Evolutionary conservation across 1,140 invertebrate genomes (phyloP).

Genomic region (Trachymyrmex septentrionalis): DNA sequence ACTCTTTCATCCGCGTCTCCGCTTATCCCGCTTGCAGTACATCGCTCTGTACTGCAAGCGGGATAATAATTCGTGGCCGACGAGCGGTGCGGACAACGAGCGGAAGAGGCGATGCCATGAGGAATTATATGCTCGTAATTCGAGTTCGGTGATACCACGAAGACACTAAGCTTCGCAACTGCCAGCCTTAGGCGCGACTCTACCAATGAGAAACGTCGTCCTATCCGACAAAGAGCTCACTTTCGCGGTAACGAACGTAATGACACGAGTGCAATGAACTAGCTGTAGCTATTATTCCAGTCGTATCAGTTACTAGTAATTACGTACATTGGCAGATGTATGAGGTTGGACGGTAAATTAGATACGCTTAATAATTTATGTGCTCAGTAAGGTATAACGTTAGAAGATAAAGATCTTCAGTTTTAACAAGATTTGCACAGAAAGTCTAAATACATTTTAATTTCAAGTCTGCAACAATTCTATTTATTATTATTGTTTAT

Average conservation of each 20-base stretch:
- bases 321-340: constrained; percentile 8
- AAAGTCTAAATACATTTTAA: background rate
- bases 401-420: background rate
- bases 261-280: constrained; percentile 24
- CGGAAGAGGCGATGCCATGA: constrained; percentile 33
- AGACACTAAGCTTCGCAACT: constrained; percentile 27
- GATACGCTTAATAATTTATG: background rate
- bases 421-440: background rate
- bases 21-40: too few species aligned
- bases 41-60: constrained; percentile 25
- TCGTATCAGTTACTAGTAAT: constrained; percentile 43
- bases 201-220: constrained; percentile 15
- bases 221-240: background rate
- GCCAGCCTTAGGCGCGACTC: constrained; percentile 27
- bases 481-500: background rate
- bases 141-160: constrained; percentile 57
- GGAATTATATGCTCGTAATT: constrained; percentile 69
- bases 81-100: constrained; percentile 3
- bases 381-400: background rate
- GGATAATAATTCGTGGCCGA: constrained; percentile 59
- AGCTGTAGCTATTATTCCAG: constrained; percentile 26
- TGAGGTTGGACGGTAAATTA: constrained; percentile 1
- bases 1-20: background rate
- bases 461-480: background rate
- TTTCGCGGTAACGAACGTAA: constrained; percentile 21